These are phyloP conservation scores for Centrocercus urophasianus DNA, from an alignment of 2,113 vertebrate species.

Conservation along the genomic window DNA sequence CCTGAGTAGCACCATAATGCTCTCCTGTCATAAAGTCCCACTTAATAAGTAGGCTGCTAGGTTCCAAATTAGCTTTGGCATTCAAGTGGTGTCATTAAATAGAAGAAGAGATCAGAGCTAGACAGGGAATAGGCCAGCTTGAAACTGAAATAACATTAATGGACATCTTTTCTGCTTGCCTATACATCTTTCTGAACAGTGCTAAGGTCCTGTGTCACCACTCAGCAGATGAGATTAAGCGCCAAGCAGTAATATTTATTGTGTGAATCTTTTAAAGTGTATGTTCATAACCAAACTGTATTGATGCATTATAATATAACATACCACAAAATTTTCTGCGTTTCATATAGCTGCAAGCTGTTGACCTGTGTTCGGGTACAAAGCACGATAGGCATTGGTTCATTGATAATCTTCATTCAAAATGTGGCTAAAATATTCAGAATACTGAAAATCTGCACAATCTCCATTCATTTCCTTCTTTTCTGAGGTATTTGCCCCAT, in stretches of 20 bases:
- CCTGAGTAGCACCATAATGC: constrained; percentile 7
- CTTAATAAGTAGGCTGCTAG: constrained; percentile 16
- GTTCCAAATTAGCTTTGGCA: background rate
- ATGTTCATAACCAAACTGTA: background rate
- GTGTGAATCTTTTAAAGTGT: background rate
- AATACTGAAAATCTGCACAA: background rate
- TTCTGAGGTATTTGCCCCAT: background rate
- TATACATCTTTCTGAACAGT: background rate
- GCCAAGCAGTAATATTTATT: background rate
- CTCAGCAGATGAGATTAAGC: background rate
- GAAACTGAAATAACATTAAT: background rate
- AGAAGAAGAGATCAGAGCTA: background rate
- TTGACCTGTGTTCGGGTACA: background rate
- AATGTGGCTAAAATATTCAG: background rate
- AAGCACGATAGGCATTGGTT: background rate
- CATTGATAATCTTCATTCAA: background rate
- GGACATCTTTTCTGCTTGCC: background rate
- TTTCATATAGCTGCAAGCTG: no score
- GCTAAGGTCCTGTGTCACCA: background rate
- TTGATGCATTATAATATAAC: background rate
- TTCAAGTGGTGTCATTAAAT: background rate
- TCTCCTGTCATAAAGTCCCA: background rate
- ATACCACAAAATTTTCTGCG: background rate
- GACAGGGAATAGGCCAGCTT: background rate
- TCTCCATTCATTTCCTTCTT: background rate